Conservation (phyloP, 1,140 invertebrate genomes). For the Aphaenogaster floridana region DNA sequence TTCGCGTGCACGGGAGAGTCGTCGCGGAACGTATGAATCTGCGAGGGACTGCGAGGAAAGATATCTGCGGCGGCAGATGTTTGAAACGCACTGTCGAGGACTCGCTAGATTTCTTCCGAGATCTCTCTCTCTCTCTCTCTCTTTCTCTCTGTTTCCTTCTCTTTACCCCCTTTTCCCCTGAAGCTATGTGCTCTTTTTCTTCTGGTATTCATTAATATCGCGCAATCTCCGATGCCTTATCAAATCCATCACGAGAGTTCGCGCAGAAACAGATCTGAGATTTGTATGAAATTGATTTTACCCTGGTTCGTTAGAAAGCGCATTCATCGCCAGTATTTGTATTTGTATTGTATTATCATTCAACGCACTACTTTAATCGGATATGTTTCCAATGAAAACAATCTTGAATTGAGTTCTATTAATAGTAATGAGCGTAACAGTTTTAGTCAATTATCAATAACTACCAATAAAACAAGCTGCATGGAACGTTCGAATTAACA, state of each 20-base stretch:
- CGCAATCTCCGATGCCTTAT: conserved; percentile 20
- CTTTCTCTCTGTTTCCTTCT: conserved; percentile 1
- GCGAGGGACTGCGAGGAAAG: conserved; percentile 71
- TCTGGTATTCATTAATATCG: conserved; percentile 43
- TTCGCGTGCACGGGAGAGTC: conserved; percentile 46
- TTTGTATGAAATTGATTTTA: conserved; percentile 36
- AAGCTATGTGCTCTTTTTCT: conserved; percentile 26
- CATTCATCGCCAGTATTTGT: background rate
- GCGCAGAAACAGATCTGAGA: conserved; percentile 5
- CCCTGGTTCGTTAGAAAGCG: conserved; percentile 23
- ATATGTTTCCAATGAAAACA: conserved; percentile 17
- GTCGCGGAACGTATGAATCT: conserved; percentile 60
- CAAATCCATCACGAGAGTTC: conserved; percentile 25
- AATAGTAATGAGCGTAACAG: background rate
- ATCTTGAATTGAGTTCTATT: conserved; percentile 10
- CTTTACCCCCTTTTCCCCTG: background rate
- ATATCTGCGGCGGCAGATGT: conserved; percentile 80
- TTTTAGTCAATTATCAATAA: background rate
- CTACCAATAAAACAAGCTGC: background rate
- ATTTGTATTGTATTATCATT: conserved; percentile 2
- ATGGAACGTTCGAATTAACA: background rate
- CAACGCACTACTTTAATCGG: background rate
- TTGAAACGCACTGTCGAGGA: conserved; percentile 81
- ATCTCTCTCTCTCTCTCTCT: conserved; percentile 44
- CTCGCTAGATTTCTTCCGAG: conserved; percentile 69